phyloP scores from a whole-genome alignment of 2,888 invertebrate genomes.

The Eurois occulta region DNA sequence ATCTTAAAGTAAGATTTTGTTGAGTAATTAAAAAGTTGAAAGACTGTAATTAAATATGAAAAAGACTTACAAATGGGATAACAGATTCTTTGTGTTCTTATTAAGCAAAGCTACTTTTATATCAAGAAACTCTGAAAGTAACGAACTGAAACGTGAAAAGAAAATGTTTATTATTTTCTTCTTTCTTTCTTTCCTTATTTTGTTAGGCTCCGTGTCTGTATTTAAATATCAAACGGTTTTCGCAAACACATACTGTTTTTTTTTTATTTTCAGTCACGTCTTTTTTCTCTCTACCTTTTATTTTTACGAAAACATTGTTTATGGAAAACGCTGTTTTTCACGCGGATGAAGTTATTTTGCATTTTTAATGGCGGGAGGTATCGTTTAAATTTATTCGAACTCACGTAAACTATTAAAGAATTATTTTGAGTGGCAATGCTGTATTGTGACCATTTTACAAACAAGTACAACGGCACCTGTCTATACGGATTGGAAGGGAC shows the following conservation, averaged over 20 bases:
- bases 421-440: neutral
- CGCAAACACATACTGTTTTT: slow-evolving; percentile 23
- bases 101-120: slow-evolving; percentile 5
- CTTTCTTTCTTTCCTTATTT: slow-evolving; percentile 19
- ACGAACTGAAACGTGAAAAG: slow-evolving; percentile 23
- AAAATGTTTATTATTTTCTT: slow-evolving; percentile 25
- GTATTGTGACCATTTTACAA: neutral
- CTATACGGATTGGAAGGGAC: too few species aligned
- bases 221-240: slow-evolving; percentile 45
- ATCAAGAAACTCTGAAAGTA: slow-evolving; percentile 15
- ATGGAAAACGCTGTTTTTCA: neutral
- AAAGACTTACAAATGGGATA: slow-evolving; percentile 20
- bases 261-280: slow-evolving; percentile 3
- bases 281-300: neutral
- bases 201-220: slow-evolving; percentile 28
- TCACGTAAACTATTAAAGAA: neutral
- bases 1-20: neutral
- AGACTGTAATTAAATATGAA: slow-evolving; percentile 10
- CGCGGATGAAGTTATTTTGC: neutral
- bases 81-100: slow-evolving; percentile 16
- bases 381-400: slow-evolving; percentile 7
- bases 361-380: neutral
- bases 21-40: slow-evolving; percentile 4
- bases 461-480: neutral
- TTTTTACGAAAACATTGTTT: neutral